Percentiles rank a stretch among this genome's conserved stretches.
These are phyloP conservation scores for Microctenopoma lineatum DNA, from an alignment of 2,797 vertebrate species.

Conservation along the genomic window DNA sequence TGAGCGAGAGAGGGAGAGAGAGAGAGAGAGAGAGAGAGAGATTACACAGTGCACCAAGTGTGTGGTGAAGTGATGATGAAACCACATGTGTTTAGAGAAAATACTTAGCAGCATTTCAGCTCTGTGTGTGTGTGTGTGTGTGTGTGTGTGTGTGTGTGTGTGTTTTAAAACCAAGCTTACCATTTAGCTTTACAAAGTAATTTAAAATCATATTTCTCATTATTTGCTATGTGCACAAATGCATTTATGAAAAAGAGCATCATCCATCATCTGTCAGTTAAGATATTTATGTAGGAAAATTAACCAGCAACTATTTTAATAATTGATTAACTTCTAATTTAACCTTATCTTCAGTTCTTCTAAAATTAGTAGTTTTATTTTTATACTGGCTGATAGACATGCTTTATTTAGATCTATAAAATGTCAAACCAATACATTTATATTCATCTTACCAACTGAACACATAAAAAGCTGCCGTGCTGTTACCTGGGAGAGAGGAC, in stretches of 20 bases:
- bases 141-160: conserved; percentile 20
- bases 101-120: conserved; percentile 38
- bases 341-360: neutral
- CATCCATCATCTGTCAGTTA: neutral
- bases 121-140: conserved; percentile 21
- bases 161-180: conserved; percentile 2
- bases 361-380: neutral
- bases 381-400: too few relatives aligned
- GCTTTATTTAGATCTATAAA: too few relatives aligned
- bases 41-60: conserved; percentile 50
- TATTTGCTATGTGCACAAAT: neutral
- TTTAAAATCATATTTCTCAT: neutral
- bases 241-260: neutral
- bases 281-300: neutral
- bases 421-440: too few relatives aligned
- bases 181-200: neutral
- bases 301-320: neutral
- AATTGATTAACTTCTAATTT: neutral
- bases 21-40: conserved; percentile 8
- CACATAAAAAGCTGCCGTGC: neutral
- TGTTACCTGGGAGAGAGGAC: conserved; percentile 94
- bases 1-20: conserved; percentile 15
- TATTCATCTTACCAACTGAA: too few relatives aligned
- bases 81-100: conserved; percentile 57
- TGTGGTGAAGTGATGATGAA: conserved; percentile 63